phyloP scores from a whole-genome alignment of 1,140 invertebrate genomes.

The Heliconius melpomene region DNA sequence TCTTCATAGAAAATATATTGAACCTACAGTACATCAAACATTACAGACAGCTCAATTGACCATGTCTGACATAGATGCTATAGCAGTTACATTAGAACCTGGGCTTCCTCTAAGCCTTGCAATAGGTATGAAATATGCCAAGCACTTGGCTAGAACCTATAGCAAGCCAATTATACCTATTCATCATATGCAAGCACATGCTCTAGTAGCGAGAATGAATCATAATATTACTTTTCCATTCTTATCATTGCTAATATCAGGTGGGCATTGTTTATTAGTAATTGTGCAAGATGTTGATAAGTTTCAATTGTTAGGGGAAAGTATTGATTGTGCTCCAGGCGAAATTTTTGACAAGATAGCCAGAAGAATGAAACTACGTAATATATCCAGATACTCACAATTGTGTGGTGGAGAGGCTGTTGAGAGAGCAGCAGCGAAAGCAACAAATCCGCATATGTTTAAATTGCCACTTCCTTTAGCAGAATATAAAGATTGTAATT shows the following conservation, averaged over 20 bases:
- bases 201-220: constrained; percentile 90
- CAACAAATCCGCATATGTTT: constrained; percentile 86
- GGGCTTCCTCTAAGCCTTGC: constrained; percentile 90
- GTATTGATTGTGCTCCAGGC: constrained; percentile 93
- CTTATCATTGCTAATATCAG: constrained; percentile 94
- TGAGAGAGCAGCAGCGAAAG: constrained; percentile 89
- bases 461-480: constrained; percentile 84
- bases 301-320: constrained; percentile 91
- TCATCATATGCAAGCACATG: constrained; percentile 99
- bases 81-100: constrained; percentile 95
- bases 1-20: constrained; percentile 91
- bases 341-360: constrained; percentile 96
- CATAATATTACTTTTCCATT: constrained; percentile 91
- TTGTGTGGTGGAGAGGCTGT: constrained; percentile 93
- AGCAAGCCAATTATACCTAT: constrained; percentile 96
- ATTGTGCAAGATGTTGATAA: constrained; percentile 89
- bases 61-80: constrained; percentile 89
- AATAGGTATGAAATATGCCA: constrained; percentile 93
- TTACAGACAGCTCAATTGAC: constrained; percentile 84
- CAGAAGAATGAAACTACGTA: constrained; percentile 90
- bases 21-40: constrained; percentile 86
- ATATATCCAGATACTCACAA: constrained; percentile 88
- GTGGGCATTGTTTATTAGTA: constrained; percentile 94
- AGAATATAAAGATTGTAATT: constrained; percentile 78
- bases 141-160: constrained; percentile 86